Evolutionary conservation across 92 coral and sea anemone species (phyloP).

Genomic region (Porites evermanni): DNA sequence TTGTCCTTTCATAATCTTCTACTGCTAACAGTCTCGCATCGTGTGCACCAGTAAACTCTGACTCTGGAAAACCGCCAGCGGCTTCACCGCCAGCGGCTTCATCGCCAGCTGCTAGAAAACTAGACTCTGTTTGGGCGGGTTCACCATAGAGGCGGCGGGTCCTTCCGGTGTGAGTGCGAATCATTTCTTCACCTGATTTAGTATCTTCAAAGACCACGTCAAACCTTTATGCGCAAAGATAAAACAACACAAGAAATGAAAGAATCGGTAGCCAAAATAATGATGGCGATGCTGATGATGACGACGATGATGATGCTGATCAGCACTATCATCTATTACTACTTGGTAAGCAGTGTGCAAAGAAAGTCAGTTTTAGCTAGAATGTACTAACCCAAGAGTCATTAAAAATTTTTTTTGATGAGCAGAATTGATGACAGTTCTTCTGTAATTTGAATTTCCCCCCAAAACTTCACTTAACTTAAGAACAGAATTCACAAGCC

Average conservation of each 20-base stretch:
- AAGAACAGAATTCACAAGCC: no score
- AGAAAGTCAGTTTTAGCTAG: no score
- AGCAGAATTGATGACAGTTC: no score
- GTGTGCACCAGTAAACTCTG: slow-evolving; percentile 18
- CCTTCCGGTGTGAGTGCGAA: slow-evolving; percentile 78
- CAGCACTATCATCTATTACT: no score
- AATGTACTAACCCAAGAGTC: no score
- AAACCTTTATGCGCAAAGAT: slow-evolving; percentile 26
- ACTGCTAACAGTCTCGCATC: slow-evolving; percentile 9
- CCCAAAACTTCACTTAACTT: no score
- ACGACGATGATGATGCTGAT: no score
- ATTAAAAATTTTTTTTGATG: no score
- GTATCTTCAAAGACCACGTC: slow-evolving; percentile 89
- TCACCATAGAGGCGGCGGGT: slow-evolving; percentile 62
- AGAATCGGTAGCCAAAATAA: no score
- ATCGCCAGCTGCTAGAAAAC: not conserved
- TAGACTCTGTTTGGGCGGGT: slow-evolving; percentile 32
- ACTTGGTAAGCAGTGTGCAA: no score
- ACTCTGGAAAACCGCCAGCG: not conserved
- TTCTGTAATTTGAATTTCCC: no score
- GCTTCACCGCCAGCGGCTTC: not conserved
- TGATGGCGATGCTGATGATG: no score
- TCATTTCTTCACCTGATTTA: slow-evolving; percentile 76
- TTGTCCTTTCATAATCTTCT: not conserved
- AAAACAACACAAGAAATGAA: not conserved